A percentile compares a stretch with the other conserved stretches of the same genome.
These are phyloP conservation scores for Cyprinodon tularosa DNA, from an alignment of 2,113 vertebrate genomes.

Conservation along the genomic window DNA sequence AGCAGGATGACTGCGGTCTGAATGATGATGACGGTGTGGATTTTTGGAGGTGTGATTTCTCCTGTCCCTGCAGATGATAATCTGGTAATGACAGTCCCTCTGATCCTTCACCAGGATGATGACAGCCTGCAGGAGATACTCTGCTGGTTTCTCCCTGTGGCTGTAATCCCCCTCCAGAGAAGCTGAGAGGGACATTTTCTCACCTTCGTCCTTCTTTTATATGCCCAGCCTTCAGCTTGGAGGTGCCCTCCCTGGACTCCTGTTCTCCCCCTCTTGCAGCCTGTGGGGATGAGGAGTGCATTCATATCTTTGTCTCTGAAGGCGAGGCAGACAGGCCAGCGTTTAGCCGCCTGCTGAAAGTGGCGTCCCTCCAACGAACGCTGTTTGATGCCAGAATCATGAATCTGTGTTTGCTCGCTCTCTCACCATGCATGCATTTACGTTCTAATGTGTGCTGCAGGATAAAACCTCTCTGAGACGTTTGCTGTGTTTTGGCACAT, in stretches of 20 bases:
- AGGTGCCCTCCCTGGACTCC: neutral
- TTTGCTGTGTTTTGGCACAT: neutral
- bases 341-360: slow-evolving; percentile 59
- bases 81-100: slow-evolving; percentile 45
- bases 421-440: slow-evolving; percentile 35
- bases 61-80: slow-evolving; percentile 45
- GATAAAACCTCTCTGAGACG: neutral
- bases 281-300: slow-evolving; percentile 8
- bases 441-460: slow-evolving; percentile 33
- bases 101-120: slow-evolving; percentile 29
- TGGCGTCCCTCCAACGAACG: slow-evolving; percentile 45
- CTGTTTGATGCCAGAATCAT: slow-evolving; percentile 44
- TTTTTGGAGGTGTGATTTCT: slow-evolving; percentile 40
- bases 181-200: neutral
- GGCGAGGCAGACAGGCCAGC: slow-evolving; percentile 18
- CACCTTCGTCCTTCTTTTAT: neutral
- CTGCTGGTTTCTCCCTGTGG: neutral
- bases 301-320: neutral
- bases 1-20: slow-evolving; percentile 41
- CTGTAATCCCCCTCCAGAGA: neutral
- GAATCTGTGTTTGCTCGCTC: slow-evolving; percentile 47
- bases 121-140: slow-evolving; percentile 9
- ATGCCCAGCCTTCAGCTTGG: neutral
- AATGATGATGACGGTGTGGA: slow-evolving; percentile 22
- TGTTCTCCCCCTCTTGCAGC: slow-evolving; percentile 3